Conservation (phyloP, 2,797 vertebrate species). For the Notamacropus eugenii region DNA sequence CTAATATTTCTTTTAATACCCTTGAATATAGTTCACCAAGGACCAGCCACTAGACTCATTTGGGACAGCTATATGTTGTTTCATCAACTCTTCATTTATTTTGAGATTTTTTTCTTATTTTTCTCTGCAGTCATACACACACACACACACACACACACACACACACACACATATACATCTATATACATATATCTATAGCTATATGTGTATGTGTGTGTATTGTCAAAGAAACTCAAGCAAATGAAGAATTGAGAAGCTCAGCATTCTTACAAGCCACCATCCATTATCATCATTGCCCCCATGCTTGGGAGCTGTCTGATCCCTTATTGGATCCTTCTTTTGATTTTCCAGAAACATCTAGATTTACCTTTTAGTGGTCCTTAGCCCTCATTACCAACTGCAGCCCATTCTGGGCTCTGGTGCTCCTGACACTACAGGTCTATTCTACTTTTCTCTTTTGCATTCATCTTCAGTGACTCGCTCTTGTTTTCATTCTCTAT, state of each 20-base stretch:
- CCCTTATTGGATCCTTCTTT: background rate
- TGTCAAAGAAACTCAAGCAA: background rate
- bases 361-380: background rate
- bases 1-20: background rate
- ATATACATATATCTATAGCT: too few relatives aligned
- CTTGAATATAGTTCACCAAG: background rate
- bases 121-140: background rate
- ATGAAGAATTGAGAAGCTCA: background rate
- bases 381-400: background rate
- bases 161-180: accelerated
- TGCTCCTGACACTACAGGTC: background rate
- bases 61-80: background rate
- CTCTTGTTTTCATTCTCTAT: background rate
- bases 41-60: background rate
- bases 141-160: too few relatives aligned
- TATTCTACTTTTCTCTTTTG: background rate
- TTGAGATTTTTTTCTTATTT: background rate
- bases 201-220: too few relatives aligned
- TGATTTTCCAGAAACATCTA: background rate
- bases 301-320: background rate
- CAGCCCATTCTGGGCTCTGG: background rate
- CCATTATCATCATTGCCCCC: background rate
- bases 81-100: background rate
- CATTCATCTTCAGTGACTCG: background rate
- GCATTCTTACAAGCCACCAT: background rate